phyloP scores from a whole-genome alignment of 2,113 vertebrate species.

The Corvus hawaiiensis region DNA sequence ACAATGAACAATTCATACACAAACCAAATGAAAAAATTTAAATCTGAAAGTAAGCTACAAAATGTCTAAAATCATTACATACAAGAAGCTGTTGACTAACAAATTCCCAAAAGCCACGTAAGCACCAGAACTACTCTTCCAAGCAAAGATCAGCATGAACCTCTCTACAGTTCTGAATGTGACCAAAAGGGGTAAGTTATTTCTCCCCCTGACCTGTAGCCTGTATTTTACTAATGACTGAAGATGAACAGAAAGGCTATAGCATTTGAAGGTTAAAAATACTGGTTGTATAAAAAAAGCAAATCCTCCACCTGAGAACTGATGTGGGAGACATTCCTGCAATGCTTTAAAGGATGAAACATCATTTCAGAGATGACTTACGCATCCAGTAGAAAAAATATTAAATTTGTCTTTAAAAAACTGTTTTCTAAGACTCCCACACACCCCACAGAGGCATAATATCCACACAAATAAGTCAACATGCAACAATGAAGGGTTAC shows the following conservation, averaged over 20 bases:
- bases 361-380: background rate
- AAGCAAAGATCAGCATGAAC: background rate
- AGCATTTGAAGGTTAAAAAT: background rate
- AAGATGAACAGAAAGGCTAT: background rate
- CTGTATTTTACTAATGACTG: background rate
- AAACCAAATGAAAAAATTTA: background rate
- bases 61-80: background rate
- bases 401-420: background rate
- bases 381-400: background rate
- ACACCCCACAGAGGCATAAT: accelerated
- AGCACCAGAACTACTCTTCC: background rate
- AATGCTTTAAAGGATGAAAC: background rate
- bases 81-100: background rate
- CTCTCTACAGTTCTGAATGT: background rate
- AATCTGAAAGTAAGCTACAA: background rate
- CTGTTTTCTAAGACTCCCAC: background rate
- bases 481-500: background rate
- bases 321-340: background rate
- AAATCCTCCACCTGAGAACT: background rate
- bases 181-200: background rate
- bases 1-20: background rate
- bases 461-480: background rate
- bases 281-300: background rate
- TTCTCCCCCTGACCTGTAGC: background rate
- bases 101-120: background rate